These are phyloP conservation scores for Rhamphomyia laevipes DNA, from an alignment of 2,888 invertebrate species.

Conservation along the genomic window DNA sequence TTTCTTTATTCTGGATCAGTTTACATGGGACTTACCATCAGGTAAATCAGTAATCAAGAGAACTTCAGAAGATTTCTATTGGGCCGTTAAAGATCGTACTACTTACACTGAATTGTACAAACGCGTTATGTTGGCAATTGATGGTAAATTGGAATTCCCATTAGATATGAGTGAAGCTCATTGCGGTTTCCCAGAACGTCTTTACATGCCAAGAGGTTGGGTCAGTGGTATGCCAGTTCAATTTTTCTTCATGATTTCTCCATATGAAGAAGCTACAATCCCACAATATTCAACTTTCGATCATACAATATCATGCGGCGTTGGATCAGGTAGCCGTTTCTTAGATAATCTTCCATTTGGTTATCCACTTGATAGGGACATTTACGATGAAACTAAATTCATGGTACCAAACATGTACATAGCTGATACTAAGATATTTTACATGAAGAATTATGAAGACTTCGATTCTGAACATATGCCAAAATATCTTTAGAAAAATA, in stretches of 20 bases:
- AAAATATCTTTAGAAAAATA: too few species aligned
- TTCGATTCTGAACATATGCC: too few species aligned
- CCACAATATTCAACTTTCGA: slow-evolving; percentile 36
- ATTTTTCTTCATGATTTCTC: slow-evolving; percentile 46
- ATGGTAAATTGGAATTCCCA: slow-evolving; percentile 36
- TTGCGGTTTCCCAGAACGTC: slow-evolving; percentile 49
- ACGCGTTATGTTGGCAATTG: slow-evolving; percentile 38
- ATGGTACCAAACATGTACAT: slow-evolving; percentile 48
- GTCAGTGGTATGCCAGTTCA: slow-evolving; percentile 50
- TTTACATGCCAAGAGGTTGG: slow-evolving; percentile 52
- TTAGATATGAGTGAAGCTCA: slow-evolving; percentile 39
- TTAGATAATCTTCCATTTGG: slow-evolving; percentile 51
- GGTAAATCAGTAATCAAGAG: slow-evolving; percentile 38
- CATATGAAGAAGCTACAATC: slow-evolving; percentile 36
- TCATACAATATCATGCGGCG: slow-evolving; percentile 37
- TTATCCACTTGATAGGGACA: slow-evolving; percentile 59
- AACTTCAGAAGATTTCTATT: slow-evolving; percentile 26
- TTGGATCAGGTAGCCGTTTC: slow-evolving; percentile 39
- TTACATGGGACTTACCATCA: slow-evolving; percentile 44
- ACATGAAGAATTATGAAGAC: slow-evolving; percentile 11
- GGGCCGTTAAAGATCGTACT: slow-evolving; percentile 46
- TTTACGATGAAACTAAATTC: slow-evolving; percentile 43
- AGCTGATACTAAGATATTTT: slow-evolving; percentile 40
- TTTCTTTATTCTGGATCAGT: slow-evolving; percentile 53
- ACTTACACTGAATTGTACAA: slow-evolving; percentile 38